A percentile compares a stretch with the other conserved stretches of the same genome.
phyloP scores from a whole-genome alignment of 2,113 vertebrate species.

The Ceratotherium simum region DNA sequence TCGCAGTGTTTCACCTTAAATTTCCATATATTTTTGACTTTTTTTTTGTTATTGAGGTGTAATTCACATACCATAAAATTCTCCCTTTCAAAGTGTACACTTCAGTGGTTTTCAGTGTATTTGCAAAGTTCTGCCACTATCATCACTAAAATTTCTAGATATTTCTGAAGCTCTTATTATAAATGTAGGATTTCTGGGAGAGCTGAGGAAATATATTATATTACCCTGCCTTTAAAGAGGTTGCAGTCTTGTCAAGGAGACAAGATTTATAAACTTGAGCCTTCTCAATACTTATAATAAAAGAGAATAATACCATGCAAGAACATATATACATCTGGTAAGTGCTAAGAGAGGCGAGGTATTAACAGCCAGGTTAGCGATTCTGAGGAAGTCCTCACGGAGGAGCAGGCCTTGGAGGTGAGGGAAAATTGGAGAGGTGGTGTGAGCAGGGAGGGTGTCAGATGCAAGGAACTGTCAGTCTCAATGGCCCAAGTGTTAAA shows the following conservation, averaged over 20 bases:
- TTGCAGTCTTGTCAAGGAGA: neutral
- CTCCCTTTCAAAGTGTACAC: neutral
- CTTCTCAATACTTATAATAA: neutral
- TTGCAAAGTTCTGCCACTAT: neutral
- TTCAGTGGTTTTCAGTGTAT: neutral
- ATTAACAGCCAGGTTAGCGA: neutral
- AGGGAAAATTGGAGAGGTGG: neutral
- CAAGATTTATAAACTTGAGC: neutral
- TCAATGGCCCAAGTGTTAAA: slow-evolving; percentile 1
- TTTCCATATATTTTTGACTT: neutral
- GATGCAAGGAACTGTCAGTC: neutral
- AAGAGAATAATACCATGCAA: neutral
- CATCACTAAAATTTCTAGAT: neutral
- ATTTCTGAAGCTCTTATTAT: neutral
- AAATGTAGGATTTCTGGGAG: neutral
- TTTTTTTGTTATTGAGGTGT: neutral
- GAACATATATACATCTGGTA: fast-evolving
- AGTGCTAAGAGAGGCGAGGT: neutral
- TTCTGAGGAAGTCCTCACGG: neutral
- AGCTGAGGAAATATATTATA: neutral
- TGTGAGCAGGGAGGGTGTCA: neutral
- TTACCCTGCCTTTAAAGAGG: neutral
- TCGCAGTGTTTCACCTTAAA: neutral
- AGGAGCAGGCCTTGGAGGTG: neutral
- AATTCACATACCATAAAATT: neutral